These are phyloP conservation scores for Steinernema khuongi DNA, from an alignment of 1,140 invertebrate species.

Conservation along the genomic window DNA sequence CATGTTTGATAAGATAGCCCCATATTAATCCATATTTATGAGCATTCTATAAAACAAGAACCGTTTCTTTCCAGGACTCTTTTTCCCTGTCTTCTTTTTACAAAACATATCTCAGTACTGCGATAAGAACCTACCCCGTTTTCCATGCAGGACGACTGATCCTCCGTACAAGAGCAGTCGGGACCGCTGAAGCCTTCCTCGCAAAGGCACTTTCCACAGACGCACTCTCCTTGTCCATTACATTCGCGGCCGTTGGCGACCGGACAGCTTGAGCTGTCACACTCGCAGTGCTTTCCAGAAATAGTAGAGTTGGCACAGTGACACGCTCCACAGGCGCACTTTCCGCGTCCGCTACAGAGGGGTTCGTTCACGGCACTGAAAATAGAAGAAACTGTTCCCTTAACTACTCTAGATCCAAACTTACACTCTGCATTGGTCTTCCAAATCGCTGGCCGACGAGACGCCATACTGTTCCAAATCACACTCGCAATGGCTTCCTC, in stretches of 20 bases:
- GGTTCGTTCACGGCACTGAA: constrained; percentile 19
- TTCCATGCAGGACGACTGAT: constrained; percentile 45
- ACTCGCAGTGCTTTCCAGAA: constrained; percentile 1
- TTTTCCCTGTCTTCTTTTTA: no score
- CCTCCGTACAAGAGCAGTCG: constrained; percentile 49
- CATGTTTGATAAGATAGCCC: no score
- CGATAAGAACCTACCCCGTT: constrained; percentile 40
- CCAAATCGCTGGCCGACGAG: constrained; percentile 41
- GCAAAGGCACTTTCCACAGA: constrained; percentile 39
- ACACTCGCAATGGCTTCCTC: constrained; percentile 52
- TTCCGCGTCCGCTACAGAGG: constrained; percentile 33
- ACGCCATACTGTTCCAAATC: constrained; percentile 52
- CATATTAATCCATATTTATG: no score
- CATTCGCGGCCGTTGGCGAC: constrained; percentile 45
- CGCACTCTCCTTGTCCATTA: constrained; percentile 44
- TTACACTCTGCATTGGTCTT: constrained; percentile 49
- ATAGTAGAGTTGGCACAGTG: constrained; percentile 31
- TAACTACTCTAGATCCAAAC: constrained; percentile 19
- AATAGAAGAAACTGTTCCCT: constrained; percentile 15
- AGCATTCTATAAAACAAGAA: no score
- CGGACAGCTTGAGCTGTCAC: constrained; percentile 50
- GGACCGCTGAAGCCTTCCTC: constrained; percentile 41
- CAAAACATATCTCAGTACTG: constrained; percentile 7
- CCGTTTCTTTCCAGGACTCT: no score
- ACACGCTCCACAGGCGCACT: constrained; percentile 41